Percentiles rank a stretch among this genome's conserved stretches.
Conservation (phyloP, 2,888 invertebrate species). For the Sinotaia quadrata region DNA sequence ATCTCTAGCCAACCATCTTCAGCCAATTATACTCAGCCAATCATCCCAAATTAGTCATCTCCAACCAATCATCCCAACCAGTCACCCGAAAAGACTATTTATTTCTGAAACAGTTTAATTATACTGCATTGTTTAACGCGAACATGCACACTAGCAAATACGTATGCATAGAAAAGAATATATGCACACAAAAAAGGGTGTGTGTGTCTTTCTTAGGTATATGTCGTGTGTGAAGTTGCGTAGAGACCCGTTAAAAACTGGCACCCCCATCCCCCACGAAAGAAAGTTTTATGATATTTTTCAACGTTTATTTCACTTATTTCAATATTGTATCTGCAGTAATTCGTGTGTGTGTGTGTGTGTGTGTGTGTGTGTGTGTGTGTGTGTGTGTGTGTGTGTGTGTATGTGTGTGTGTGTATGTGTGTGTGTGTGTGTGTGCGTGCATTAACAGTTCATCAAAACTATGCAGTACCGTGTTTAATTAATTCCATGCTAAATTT, state of each 20-base stretch:
- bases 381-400: not conserved
- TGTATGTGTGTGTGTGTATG: not conserved
- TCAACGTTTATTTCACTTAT: not conserved
- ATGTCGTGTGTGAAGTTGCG: too few species aligned
- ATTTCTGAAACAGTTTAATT: too few species aligned
- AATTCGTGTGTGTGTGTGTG: slow-evolving; percentile 9
- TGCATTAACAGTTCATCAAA: too few species aligned
- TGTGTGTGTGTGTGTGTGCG: not conserved
- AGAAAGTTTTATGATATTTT: not conserved
- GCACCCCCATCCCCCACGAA: not conserved
- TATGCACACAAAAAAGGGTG: not conserved
- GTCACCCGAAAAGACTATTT: too few species aligned
- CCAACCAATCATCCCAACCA: too few species aligned
- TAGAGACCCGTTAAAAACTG: not conserved
- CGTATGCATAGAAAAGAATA: not conserved
- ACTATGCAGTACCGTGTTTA: too few species aligned
- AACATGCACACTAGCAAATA: slow-evolving; percentile 6
- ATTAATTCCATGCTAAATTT: too few species aligned
- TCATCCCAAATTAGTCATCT: not conserved
- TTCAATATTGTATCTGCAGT: not conserved
- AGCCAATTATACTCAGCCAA: not conserved
- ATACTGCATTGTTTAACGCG: not conserved
- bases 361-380: slow-evolving; percentile 19
- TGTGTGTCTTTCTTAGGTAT: too few species aligned
- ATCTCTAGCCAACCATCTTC: not conserved